phyloP scores from a whole-genome alignment of 1,140 invertebrate genomes.

The Drepana arcuata region DNA sequence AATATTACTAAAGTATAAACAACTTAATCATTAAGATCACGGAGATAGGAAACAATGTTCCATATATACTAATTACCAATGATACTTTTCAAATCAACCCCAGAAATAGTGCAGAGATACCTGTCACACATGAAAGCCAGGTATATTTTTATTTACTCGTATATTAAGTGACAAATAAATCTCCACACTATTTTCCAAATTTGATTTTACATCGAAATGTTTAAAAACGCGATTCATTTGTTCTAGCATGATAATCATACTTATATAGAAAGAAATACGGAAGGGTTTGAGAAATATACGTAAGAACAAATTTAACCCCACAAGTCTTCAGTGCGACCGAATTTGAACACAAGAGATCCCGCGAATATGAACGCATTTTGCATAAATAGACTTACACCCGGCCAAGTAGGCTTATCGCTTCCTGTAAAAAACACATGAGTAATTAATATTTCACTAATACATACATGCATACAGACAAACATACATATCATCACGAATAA shows the following conservation, averaged over 20 bases:
- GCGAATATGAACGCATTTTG: slow-evolving; percentile 97
- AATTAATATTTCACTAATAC: too few species aligned
- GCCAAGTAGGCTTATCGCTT: slow-evolving; percentile 75
- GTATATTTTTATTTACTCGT: not conserved
- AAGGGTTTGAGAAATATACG: not conserved
- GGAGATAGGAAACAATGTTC: not conserved
- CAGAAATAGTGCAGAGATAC: not conserved
- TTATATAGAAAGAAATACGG: not conserved
- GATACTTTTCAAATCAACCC: not conserved
- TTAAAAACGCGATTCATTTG: not conserved
- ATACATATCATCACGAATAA: too few species aligned
- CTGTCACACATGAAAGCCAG: too few species aligned
- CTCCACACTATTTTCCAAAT: not conserved
- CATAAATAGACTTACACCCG: slow-evolving; percentile 92
- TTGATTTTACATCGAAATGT: not conserved
- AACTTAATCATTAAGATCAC: too few species aligned
- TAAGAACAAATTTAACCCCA: slow-evolving; percentile 72
- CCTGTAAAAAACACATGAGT: too few species aligned
- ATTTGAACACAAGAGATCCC: slow-evolving; percentile 93
- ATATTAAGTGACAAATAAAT: not conserved
- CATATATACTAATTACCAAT: not conserved
- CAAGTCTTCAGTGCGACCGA: slow-evolving; percentile 92
- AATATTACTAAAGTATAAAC: too few species aligned
- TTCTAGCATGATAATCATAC: not conserved
- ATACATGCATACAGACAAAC: too few species aligned